Base-by-base conservation (phyloP, 2,797 vertebrate species). In the Acanthis flammea region DNA sequence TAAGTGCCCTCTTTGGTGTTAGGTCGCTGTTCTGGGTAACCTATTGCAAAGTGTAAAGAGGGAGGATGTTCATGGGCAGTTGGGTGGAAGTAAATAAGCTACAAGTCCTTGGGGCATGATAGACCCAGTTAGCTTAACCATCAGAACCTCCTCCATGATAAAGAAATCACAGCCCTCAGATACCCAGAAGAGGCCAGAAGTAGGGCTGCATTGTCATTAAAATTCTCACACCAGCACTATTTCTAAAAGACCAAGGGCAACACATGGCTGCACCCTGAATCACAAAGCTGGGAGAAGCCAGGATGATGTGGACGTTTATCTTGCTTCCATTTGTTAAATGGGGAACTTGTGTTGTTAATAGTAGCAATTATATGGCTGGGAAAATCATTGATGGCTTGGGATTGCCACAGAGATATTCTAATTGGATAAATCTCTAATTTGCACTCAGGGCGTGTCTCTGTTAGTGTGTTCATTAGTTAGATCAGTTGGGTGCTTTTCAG, bases 351-450 rank as follows among this genome's bases (percentile, higher is more conserved):
- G 48, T 72, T 95, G 62, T 60, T 93, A 90, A 94, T 88, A 87
- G 65, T 72, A 88, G 68, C 82, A 92, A 91, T 95, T 92, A 90
- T 67, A 91, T 55, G 75, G 87, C 91, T 97, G 89, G 84, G 91
- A 95, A 96, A 95, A 77, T 90, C 3, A 14, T 75, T 86, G 76
- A 68, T 92, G 47, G 61, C n/a, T 91, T 4, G 1, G 85, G 83
- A 92, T 92, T 93, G 65, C 92, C 58, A 19, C 89, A 86, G 81
- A 95, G 94, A 94, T 91, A 95, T 71, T 95, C 90, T 90, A 95
- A 88, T 78, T 66, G 47, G 86, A 16, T 88, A 86, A 72, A 21
- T 78, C 80, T 92, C 75, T 90, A 86, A 87, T 94, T 88, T 86
- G 31, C 7, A 1, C 23, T 1, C 5, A 54, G 79, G 93, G 90